Base-by-base conservation (phyloP, 2,113 vertebrate genomes). In the Caloenas nicobarica region DNA sequence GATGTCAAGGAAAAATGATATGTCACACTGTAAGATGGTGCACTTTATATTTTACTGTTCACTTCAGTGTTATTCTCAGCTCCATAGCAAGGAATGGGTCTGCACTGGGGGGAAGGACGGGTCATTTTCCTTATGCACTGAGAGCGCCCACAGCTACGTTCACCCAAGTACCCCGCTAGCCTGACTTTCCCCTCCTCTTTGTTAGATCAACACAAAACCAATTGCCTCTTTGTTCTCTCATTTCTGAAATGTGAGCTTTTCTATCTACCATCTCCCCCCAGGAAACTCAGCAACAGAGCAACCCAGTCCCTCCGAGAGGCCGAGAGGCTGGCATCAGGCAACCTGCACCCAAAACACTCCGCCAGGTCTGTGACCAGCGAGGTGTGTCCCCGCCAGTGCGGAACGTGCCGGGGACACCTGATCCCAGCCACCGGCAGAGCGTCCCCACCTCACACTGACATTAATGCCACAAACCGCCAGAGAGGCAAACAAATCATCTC, bases 1-100 rank as follows among this genome's bases (percentile, higher is more conserved):
- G 93, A 93, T 54, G 95, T 69, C 88, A 77, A 73, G 78, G 83
- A 66, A 92, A 92, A 95, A 89, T 72, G 65, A 46, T 81, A 92
- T 65, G 86, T 66, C 90, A 69, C 6, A 0, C 53, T 61, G 28
- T 81, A 88, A 64, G 91, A 94, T 50, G 92, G 73, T 76, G 83
- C 58, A 76, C 77, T 93, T 91, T 69, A 31, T 85, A 65, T 95
- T 95, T 89, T 87, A 72, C 50, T 66, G 66, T 46, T 94, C 69
- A 21, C 34, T 86, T 81, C 65, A 57, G 57, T 9, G 23, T 70
- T 76, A 62, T 65, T 86, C 57, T 73, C 83, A 89, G 83, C 18
- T 57, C 54, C 13, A 10, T 2, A 74, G 48, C 42, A 79, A 72
- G 57, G 40, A 87, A 82, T 36, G 69, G 53, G 81, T 50, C 12